Evolutionary conservation across 2,113 vertebrate species (phyloP).

Genomic region (Xiphophorus maculatus): DNA sequence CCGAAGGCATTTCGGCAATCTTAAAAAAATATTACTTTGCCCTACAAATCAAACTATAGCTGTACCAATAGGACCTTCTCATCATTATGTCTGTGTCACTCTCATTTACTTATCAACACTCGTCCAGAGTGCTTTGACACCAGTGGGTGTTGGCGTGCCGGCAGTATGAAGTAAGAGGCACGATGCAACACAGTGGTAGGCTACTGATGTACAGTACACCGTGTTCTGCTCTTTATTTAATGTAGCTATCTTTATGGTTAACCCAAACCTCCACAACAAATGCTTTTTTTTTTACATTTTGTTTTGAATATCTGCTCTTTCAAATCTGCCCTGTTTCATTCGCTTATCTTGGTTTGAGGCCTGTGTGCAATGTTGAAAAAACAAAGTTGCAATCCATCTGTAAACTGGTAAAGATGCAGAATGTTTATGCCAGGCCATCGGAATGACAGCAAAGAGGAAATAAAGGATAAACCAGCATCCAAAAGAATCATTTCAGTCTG

Average conservation of each 20-base stretch:
- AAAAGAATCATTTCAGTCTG: no score
- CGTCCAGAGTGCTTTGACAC: neutral
- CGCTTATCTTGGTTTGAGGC: neutral
- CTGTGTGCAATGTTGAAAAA: neutral
- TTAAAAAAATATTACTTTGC: neutral
- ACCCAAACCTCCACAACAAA: neutral
- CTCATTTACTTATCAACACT: neutral
- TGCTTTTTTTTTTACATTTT: no score
- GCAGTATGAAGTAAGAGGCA: no score
- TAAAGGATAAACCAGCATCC: no score
- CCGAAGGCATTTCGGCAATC: neutral
- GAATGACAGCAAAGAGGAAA: no score
- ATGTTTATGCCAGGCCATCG: neutral
- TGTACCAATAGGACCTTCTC: neutral
- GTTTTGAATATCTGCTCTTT: no score
- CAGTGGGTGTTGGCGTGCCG: neutral
- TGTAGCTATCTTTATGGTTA: neutral
- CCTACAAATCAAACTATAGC: neutral
- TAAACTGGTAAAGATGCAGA: neutral
- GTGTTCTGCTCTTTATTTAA: neutral
- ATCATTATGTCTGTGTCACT: neutral
- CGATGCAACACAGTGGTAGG: neutral
- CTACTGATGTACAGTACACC: neutral
- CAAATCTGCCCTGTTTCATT: no score
- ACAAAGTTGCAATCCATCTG: neutral